These are phyloP conservation scores for Ypsolopha scabrella DNA, from an alignment of 2,888 invertebrate genomes.

Conservation along the genomic window DNA sequence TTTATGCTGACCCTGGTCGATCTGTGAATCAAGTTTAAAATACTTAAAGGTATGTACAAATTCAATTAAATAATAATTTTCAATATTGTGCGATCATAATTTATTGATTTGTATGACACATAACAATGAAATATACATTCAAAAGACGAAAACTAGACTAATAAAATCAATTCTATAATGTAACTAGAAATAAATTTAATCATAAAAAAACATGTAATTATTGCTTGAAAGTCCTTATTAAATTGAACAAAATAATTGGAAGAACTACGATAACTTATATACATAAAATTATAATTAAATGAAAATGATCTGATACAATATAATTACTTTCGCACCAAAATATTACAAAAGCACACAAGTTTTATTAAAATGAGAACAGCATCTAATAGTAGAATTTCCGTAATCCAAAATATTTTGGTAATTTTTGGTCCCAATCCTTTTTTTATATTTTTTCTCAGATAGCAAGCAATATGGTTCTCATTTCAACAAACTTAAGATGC, in stretches of 20 bases:
- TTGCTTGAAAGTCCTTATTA: constrained; percentile 45
- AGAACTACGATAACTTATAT: constrained; percentile 28
- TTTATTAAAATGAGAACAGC: not conserved
- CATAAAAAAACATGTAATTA: constrained; percentile 26
- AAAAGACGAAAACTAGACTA: constrained; percentile 20
- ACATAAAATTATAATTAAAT: not conserved
- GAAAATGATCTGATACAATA: constrained; percentile 6
- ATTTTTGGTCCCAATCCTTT: constrained; percentile 34
- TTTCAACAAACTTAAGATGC: too few relatives aligned
- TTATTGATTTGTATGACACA: constrained; percentile 15
- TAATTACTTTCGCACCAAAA: constrained; percentile 29
- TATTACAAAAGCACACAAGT: constrained; percentile 25
- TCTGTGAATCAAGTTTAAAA: not conserved
- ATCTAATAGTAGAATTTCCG: not conserved
- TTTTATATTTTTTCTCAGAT: constrained; percentile 5
- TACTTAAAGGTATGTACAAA: not conserved
- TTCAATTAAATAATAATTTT: not conserved
- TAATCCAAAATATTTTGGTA: constrained; percentile 4
- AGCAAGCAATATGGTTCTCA: too few relatives aligned
- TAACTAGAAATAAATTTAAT: constrained; percentile 36
- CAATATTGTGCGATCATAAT: not conserved
- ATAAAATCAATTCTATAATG: constrained; percentile 37
- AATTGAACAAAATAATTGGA: constrained; percentile 27
- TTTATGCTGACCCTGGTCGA: not conserved
- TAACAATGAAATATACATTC: constrained; percentile 29